phyloP scores from a whole-genome alignment of 2,113 vertebrate genomes.

The Tetrao urogallus region DNA sequence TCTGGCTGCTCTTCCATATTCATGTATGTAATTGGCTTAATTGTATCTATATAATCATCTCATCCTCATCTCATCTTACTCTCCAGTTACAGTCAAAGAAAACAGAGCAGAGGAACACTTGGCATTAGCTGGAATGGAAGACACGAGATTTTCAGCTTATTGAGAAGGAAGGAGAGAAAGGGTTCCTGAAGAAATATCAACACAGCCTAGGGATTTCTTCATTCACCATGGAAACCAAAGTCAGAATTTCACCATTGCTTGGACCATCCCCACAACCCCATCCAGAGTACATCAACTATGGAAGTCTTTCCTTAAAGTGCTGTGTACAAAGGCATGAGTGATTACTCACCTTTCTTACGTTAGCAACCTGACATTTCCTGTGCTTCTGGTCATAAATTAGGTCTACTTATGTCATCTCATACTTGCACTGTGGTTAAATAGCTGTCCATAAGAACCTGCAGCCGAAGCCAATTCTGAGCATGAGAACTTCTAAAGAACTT shows the following conservation, averaged over 20 bases:
- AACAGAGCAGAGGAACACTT: background rate
- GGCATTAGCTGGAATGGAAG: background rate
- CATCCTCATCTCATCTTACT: background rate
- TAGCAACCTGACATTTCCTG: background rate
- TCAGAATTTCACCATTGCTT: background rate
- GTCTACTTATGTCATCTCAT: background rate
- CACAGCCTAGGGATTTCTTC: background rate
- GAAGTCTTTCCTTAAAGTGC: background rate
- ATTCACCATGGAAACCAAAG: background rate
- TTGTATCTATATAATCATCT: background rate
- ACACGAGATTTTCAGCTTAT: background rate
- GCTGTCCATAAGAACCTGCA: background rate
- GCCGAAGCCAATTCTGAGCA: background rate
- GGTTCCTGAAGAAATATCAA: background rate
- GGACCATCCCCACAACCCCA: too few relatives aligned
- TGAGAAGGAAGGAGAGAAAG: background rate
- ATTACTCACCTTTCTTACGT: background rate
- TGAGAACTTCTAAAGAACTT: background rate
- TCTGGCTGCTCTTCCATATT: background rate
- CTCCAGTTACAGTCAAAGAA: too few relatives aligned
- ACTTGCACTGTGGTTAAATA: background rate
- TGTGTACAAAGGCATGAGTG: background rate
- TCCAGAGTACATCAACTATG: background rate
- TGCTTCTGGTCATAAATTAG: background rate
- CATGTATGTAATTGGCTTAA: rapidly evolving